phyloP scores from a whole-genome alignment of 2,797 vertebrate species.

The Novumbra hubbsi region DNA sequence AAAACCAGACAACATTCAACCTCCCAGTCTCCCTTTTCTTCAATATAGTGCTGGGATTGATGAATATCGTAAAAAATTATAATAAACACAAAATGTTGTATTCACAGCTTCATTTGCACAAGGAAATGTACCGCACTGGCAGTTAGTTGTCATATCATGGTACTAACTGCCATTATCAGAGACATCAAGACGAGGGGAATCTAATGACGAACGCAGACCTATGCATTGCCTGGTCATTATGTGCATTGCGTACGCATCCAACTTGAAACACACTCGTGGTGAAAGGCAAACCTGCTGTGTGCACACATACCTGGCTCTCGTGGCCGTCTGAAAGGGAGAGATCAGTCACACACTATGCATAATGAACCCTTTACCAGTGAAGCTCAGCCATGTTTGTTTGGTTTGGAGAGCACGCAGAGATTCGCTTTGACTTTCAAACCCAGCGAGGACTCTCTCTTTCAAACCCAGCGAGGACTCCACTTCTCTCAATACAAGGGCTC shows the following conservation, averaged over 20 bases:
- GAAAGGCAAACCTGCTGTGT: conserved; percentile 1
- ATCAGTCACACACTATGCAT: conserved; percentile 32
- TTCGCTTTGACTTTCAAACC: conserved; percentile 49
- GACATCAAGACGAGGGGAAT: not conserved
- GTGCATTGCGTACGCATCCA: not conserved
- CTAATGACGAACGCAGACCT: not conserved
- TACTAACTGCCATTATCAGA: not conserved
- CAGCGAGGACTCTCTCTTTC: conserved; percentile 56
- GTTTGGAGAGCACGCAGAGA: conserved; percentile 56
- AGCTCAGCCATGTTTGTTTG: conserved; percentile 63
- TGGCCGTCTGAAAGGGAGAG: conserved; percentile 31
- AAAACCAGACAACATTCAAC: conserved; percentile 38
- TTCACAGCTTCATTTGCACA: not conserved
- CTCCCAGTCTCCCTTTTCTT: conserved; percentile 26
- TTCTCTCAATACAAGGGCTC: conserved; percentile 59
- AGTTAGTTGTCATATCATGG: not conserved
- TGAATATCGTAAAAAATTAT: not conserved
- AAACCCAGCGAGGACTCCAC: conserved; percentile 49
- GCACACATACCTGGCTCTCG: conserved; percentile 21
- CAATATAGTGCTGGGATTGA: not conserved
- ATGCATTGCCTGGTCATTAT: not conserved
- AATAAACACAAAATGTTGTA: not conserved
- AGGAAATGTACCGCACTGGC: too few species aligned
- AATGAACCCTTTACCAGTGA: conserved; percentile 49
- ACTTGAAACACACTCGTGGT: not conserved